Evolutionary conservation across 2,113 vertebrate species (phyloP), one percentile per base, ranked within the genome.

Genomic region (Hystrix brachyura): DNA sequence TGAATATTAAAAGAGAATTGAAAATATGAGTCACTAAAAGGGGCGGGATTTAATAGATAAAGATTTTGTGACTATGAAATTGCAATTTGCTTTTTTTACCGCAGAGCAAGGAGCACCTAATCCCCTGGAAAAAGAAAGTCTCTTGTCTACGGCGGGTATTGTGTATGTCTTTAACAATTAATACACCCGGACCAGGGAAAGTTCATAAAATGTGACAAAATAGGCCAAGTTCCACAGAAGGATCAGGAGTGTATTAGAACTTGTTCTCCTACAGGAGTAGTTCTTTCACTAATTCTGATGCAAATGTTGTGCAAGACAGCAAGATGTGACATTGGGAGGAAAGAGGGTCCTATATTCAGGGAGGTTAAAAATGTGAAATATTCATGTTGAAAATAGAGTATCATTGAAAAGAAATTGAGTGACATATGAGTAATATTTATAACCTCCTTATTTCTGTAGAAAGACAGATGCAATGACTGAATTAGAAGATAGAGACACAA

Each of bases 301-400:
- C 11, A 15, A 46, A 7, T 4, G 11, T 8, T 53, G 18, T 21
- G 6, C 11, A 57, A 15, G 15, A 3, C 2, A 53, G 13, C 6
- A 38, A 46, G 34, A 19, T 7, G 3, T 2, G 6, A 11, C 11
- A 13, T 23, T 21, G 12, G 38, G 23, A 51, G 14, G 2, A 80
- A 10, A 84, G 3, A 19, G 9, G 67, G 7, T 51, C 29, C 48
- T 13, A 59, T 7, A 48, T 48, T 38, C 25, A 4, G 57, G 59
- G 15, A 71, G 60, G 32, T 29, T 62, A 67, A 48, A 27, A 1
- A 32, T 67, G 38, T 43, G 1, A 5, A 23, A 57, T 38, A 87
- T 46, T 43, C 3, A 4, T 25, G 4, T 21, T 48, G 8, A 57
- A 74, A 91, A 21, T 3, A 21, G 0, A 62, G 29, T 29, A 12